phyloP scores from a whole-genome alignment of 2,888 invertebrate species.

The Ichneumon xanthorius region DNA sequence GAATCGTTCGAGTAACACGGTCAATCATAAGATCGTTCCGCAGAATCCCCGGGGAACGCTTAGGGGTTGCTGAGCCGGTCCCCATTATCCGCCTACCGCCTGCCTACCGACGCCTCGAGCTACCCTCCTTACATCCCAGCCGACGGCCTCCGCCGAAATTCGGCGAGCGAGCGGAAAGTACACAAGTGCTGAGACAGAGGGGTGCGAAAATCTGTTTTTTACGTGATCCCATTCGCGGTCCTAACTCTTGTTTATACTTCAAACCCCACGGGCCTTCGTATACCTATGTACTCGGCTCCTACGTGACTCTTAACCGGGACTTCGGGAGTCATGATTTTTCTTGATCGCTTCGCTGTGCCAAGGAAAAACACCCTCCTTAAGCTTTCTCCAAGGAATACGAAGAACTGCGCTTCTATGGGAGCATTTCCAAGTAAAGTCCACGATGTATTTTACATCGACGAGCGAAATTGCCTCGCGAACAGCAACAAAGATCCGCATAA shows the following conservation, averaged over 20 bases:
- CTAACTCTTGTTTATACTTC: constrained; percentile 79
- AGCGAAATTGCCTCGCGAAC: constrained; percentile 11
- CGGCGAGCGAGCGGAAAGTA: constrained; percentile 70
- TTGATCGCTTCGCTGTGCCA: constrained; percentile 49
- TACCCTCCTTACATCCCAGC: constrained; percentile 69
- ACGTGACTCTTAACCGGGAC: constrained; percentile 66
- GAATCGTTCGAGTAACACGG: constrained; percentile 81
- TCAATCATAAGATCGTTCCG: constrained; percentile 85
- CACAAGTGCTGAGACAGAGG: constrained; percentile 66
- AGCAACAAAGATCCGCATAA: not conserved
- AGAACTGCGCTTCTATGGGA: constrained; percentile 42
- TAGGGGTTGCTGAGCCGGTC: constrained; percentile 72
- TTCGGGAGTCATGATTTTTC: constrained; percentile 54
- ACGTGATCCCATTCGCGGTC: constrained; percentile 82
- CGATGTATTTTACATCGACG: constrained; percentile 41
- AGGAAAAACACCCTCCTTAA: constrained; percentile 37
- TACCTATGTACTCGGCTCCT: constrained; percentile 56
- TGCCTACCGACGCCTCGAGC: constrained; percentile 47
- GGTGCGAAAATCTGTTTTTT: constrained; percentile 82
- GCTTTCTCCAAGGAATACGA: constrained; percentile 49
- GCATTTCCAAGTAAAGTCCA: constrained; percentile 41
- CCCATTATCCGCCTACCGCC: constrained; percentile 62
- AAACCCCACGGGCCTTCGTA: constrained; percentile 39
- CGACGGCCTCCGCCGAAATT: constrained; percentile 74
- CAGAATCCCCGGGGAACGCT: constrained; percentile 82